A percentile compares a stretch with the other conserved stretches of the same genome.
These are phyloP conservation scores for Enteromius afrohamiltoni DNA, from an alignment of 2,797 vertebrate species.

Conservation along the genomic window DNA sequence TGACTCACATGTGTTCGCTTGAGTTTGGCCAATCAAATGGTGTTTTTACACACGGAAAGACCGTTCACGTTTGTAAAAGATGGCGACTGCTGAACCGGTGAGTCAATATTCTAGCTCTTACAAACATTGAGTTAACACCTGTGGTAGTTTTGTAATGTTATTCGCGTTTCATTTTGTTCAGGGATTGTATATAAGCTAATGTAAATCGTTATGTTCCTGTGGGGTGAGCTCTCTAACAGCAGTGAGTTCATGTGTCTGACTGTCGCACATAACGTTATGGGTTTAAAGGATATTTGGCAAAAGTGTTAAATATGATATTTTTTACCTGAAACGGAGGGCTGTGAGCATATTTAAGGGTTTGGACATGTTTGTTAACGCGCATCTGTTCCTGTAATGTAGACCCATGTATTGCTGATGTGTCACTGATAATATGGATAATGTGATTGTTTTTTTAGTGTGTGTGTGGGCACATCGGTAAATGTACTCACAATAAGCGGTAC, in stretches of 20 bases:
- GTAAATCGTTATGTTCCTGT: neutral
- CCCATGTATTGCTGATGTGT: slow-evolving; percentile 12
- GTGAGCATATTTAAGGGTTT: neutral
- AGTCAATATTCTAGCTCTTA: slow-evolving; percentile 68
- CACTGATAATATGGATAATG: neutral
- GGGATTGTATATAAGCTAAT: neutral
- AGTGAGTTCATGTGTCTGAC: neutral
- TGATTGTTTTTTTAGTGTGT: slow-evolving; percentile 5
- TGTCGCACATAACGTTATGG: neutral
- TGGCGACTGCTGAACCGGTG: slow-evolving; percentile 95
- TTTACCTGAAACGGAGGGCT: neutral
- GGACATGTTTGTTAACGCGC: neutral
- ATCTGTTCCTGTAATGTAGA: neutral
- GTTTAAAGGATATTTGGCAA: neutral
- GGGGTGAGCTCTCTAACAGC: neutral
- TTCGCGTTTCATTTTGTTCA: neutral
- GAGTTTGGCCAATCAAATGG: slow-evolving; percentile 77
- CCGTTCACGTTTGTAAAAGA: slow-evolving; percentile 82
- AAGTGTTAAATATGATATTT: neutral
- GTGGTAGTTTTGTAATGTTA: neutral
- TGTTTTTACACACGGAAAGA: slow-evolving; percentile 71
- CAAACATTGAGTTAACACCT: neutral
- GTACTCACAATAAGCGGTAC: neutral
- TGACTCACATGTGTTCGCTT: neutral
- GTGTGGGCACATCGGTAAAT: neutral